phyloP scores from a whole-genome alignment of 2,113 vertebrate species.

The Oxyura jamaicensis region DNA sequence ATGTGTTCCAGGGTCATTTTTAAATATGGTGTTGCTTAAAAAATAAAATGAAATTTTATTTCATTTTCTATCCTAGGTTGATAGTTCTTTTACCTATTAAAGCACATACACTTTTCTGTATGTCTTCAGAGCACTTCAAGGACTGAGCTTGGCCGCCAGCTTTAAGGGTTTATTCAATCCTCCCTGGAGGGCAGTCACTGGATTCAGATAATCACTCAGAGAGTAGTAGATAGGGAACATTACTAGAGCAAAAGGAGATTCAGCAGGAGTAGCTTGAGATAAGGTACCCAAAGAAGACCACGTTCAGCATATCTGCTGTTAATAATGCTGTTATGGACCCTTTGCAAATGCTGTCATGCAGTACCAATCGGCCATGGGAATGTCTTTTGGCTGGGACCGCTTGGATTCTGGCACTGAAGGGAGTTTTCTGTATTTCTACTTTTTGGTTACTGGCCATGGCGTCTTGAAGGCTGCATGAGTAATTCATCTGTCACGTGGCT shows the following conservation, averaged over 20 bases:
- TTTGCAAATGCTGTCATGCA: neutral
- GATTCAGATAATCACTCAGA: neutral
- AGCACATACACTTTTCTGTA: neutral
- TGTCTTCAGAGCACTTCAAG: neutral
- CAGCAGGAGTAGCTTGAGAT: neutral
- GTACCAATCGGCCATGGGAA: neutral
- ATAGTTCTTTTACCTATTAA: neutral
- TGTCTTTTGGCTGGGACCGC: neutral
- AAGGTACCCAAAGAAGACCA: neutral
- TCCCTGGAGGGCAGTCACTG: neutral
- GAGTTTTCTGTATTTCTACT: neutral
- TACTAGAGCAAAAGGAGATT: neutral
- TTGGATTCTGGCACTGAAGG: neutral
- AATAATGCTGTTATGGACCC: neutral
- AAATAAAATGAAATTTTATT: neutral
- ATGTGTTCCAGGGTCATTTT: neutral
- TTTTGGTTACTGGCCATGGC: neutral
- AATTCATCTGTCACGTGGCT: neutral
- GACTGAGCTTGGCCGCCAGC: neutral
- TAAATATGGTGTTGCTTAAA: neutral
- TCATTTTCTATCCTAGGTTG: neutral
- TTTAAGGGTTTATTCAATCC: neutral
- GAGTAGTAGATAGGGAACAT: neutral
- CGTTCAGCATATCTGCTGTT: neutral
- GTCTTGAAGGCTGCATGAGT: accelerated